phyloP scores from a whole-genome alignment of 2,113 vertebrate genomes.

The Hemicordylus capensis region DNA sequence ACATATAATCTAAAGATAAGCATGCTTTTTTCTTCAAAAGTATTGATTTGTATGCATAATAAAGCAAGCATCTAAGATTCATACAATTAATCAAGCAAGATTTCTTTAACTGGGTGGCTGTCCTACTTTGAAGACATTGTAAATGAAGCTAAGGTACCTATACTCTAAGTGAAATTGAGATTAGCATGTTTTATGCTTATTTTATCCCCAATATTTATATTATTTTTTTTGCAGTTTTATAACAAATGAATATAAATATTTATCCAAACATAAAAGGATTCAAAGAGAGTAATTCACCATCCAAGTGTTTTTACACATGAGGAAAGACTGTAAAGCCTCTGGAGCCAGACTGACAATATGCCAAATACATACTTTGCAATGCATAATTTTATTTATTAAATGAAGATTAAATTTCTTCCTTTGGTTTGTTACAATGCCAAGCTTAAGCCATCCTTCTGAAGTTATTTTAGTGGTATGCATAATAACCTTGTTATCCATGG shows the following conservation, averaged over 20 bases:
- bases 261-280: not conserved
- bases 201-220: not conserved
- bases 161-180: not conserved
- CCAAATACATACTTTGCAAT: slow-evolving; percentile 13
- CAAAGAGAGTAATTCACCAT: not conserved
- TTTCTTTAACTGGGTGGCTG: not conserved
- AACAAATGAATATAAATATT: not conserved
- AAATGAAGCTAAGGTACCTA: not conserved
- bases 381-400: slow-evolving; percentile 32
- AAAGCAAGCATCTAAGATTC: not conserved
- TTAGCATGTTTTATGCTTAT: not conserved
- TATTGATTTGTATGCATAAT: not conserved
- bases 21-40: not conserved
- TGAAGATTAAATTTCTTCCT: slow-evolving; percentile 58
- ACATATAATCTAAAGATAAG: too few species aligned
- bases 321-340: not conserved
- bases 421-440: slow-evolving; percentile 50
- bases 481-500: too few species aligned
- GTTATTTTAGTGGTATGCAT: slow-evolving; percentile 43
- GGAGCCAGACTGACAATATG: not conserved
- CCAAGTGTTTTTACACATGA: not conserved
- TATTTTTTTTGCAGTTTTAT: not conserved
- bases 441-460: slow-evolving; percentile 37
- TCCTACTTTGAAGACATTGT: not conserved
- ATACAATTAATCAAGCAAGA: not conserved